Conservation (phyloP, 2,888 invertebrate genomes). For the Acanthosoma haemorrhoidale region DNA sequence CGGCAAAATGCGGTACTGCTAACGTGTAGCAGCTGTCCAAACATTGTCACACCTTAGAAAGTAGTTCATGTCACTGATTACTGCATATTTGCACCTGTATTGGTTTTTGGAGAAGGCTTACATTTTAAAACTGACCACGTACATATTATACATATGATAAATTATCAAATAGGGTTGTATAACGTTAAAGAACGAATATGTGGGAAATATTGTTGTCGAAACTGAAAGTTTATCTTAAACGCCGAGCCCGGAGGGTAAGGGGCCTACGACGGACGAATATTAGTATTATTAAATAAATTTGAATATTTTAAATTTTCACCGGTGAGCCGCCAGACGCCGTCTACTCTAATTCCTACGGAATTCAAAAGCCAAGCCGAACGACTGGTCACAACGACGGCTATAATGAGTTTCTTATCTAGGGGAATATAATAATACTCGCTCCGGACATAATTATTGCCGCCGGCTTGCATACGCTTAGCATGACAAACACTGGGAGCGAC, state of each 20-base stretch:
- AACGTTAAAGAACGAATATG: no score
- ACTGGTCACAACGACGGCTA: conserved; percentile 3
- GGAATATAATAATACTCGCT: conserved; percentile 32
- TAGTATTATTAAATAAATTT: conserved; percentile 24
- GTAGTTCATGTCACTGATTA: no score
- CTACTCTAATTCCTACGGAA: conserved; percentile 8
- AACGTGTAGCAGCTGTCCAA: no score
- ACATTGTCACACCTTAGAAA: no score
- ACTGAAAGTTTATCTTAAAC: not conserved
- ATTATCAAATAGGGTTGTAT: no score
- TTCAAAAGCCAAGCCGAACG: not conserved
- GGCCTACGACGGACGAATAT: not conserved
- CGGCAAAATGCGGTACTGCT: no score
- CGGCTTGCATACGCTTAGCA: conserved; percentile 38
- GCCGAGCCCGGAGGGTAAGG: not conserved
- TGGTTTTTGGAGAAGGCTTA: no score
- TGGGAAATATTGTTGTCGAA: not conserved
- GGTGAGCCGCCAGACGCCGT: not conserved
- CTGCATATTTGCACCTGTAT: no score
- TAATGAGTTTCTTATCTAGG: conserved; percentile 36
- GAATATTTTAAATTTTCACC: conserved; percentile 36
- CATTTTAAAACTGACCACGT: no score
- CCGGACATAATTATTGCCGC: conserved; percentile 32
- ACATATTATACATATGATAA: no score
- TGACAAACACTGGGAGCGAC: conserved; percentile 31